Evolutionary conservation across 2,888 invertebrate genomes (phyloP).

Genomic region (Diploptera punctata): DNA sequence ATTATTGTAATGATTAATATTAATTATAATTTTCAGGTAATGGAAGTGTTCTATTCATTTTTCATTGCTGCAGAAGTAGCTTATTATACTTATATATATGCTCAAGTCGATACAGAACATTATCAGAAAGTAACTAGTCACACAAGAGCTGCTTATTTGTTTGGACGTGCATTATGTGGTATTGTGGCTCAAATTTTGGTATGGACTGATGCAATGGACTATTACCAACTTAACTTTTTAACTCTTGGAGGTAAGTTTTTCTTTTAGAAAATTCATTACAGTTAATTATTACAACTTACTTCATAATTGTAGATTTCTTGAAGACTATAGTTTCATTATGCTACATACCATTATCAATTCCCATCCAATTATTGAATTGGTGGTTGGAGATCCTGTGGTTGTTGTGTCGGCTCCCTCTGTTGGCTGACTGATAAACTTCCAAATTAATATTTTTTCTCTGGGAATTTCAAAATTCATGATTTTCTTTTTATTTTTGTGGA

Average conservation of each 20-base stretch:
- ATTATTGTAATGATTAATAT: too few relatives aligned
- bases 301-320: too few relatives aligned
- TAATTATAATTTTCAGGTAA: slow-evolving; percentile 54
- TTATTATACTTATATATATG: slow-evolving; percentile 93
- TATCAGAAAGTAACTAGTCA: slow-evolving; percentile 87
- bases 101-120: slow-evolving; percentile 79
- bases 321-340: too few relatives aligned
- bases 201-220: slow-evolving; percentile 70
- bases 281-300: neutral
- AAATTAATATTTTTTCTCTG: too few relatives aligned
- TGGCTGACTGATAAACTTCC: too few relatives aligned
- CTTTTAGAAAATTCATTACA: too few relatives aligned
- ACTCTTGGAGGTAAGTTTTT: slow-evolving; percentile 68
- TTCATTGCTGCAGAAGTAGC: slow-evolving; percentile 91
- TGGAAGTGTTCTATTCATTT: slow-evolving; percentile 80
- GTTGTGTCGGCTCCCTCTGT: too few relatives aligned
- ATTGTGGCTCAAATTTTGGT: slow-evolving; percentile 75
- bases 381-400: too few relatives aligned
- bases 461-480: too few relatives aligned
- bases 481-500: too few relatives aligned
- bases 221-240: slow-evolving; percentile 79
- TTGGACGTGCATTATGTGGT: slow-evolving; percentile 80
- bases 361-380: too few relatives aligned
- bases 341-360: neutral
- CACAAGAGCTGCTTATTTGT: slow-evolving; percentile 80